These are phyloP conservation scores for Acanthiza pusilla DNA, from an alignment of 2,797 vertebrate species.

Conservation along the genomic window DNA sequence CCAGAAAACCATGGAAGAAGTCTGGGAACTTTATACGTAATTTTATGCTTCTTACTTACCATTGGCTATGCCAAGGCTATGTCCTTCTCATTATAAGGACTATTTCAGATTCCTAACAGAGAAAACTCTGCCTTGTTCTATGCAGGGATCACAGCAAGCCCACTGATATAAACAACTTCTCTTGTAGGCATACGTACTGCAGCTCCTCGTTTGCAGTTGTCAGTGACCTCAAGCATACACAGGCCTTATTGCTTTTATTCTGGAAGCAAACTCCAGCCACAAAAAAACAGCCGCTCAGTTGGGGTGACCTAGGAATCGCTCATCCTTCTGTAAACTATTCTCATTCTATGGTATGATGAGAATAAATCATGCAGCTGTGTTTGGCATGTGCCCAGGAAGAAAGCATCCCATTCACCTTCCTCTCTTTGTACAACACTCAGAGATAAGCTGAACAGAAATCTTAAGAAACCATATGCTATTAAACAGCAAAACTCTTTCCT, in stretches of 20 bases:
- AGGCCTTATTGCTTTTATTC: neutral
- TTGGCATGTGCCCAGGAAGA: neutral
- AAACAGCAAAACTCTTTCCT: neutral
- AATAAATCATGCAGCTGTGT: neutral
- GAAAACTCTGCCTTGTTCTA: neutral
- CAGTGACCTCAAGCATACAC: neutral
- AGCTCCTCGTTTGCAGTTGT: neutral
- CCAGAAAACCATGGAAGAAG: neutral
- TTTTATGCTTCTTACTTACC: neutral
- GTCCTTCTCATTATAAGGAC: neutral
- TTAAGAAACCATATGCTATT: neutral
- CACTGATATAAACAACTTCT: neutral
- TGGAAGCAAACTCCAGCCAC: neutral
- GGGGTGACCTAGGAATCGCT: neutral
- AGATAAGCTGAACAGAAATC: neutral
- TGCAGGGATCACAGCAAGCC: neutral
- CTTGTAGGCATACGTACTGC: neutral
- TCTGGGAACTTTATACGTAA: neutral
- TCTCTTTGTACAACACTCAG: neutral
- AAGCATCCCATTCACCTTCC: neutral
- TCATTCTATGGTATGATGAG: neutral
- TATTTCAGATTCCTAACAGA: neutral
- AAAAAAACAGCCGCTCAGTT: rapidly evolving
- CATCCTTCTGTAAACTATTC: neutral
- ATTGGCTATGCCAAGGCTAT: neutral